phyloP scores from a whole-genome alignment of 2,888 invertebrate genomes.

The Melieria omissa region DNA sequence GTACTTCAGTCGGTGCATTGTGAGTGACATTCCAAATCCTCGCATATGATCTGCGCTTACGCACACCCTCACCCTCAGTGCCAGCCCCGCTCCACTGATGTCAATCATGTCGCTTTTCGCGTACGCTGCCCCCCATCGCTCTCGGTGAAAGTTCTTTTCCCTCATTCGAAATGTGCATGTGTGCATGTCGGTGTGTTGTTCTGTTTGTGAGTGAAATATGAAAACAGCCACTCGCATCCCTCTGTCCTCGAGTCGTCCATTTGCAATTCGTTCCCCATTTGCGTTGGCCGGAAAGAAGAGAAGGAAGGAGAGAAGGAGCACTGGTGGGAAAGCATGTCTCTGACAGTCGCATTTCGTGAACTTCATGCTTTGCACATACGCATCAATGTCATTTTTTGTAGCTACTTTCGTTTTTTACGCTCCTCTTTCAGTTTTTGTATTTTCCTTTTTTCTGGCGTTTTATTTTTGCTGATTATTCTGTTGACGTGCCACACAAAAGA shows the following conservation, averaged over 20 bases:
- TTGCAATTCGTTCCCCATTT: conserved; percentile 23
- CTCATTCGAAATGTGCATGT: conserved; percentile 6
- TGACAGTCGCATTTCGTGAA: conserved; percentile 57
- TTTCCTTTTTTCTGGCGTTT: conserved; percentile 43
- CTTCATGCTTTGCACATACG: conserved; percentile 57
- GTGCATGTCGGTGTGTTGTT: background rate
- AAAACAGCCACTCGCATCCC: conserved; percentile 12
- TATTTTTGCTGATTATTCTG: conserved; percentile 59
- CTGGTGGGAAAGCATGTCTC: conserved; percentile 39
- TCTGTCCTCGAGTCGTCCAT: conserved; percentile 8
- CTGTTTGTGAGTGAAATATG: conserved; percentile 25
- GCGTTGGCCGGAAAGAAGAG: background rate
- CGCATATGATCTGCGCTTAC: conserved; percentile 37
- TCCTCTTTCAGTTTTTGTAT: conserved; percentile 31
- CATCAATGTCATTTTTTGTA: conserved; percentile 59
- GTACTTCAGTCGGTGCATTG: conserved; percentile 15
- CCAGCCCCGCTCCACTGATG: background rate
- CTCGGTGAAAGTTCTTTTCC: conserved; percentile 20
- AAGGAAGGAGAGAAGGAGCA: too few species aligned
- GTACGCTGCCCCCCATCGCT: background rate
- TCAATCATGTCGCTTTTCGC: conserved; percentile 23
- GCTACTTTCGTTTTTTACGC: conserved; percentile 9
- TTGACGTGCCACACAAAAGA: conserved; percentile 50
- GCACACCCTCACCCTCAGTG: conserved; percentile 27
- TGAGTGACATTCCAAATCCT: conserved; percentile 34